These are phyloP conservation scores for Microdon myrmicae DNA, from an alignment of 2,888 invertebrate species.

Conservation along the genomic window DNA sequence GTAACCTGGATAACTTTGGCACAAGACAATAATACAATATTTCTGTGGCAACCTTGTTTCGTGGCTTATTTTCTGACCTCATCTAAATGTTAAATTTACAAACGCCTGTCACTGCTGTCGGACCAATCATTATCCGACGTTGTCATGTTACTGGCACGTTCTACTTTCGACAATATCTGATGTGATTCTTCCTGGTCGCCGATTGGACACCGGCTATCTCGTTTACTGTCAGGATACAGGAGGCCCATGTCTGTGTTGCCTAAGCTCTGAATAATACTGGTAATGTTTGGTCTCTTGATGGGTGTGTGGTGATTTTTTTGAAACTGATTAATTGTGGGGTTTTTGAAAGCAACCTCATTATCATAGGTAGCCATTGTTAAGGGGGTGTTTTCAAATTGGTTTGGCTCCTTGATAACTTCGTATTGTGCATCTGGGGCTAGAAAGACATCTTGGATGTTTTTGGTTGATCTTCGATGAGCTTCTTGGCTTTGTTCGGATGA, in stretches of 20 bases:
- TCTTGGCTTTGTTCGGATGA: slow-evolving; percentile 67
- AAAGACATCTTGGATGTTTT: slow-evolving; percentile 64
- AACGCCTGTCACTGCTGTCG: slow-evolving; percentile 60
- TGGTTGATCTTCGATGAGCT: slow-evolving; percentile 66
- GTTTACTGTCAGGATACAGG: slow-evolving; percentile 60
- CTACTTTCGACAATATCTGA: slow-evolving; percentile 27
- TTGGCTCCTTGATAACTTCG: slow-evolving; percentile 67
- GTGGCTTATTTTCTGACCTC: too few species aligned
- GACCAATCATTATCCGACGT: slow-evolving; percentile 62
- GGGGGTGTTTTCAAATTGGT: slow-evolving; percentile 53
- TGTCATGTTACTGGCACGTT: slow-evolving; percentile 26
- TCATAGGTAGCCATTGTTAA: slow-evolving; percentile 54
- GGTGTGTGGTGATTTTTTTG: slow-evolving; percentile 57
- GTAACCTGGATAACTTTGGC: background rate
- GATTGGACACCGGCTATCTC: slow-evolving; percentile 22
- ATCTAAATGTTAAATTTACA: too few species aligned
- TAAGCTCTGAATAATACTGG: slow-evolving; percentile 68
- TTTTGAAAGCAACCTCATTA: slow-evolving; percentile 53
- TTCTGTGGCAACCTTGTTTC: too few species aligned
- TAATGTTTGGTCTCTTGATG: slow-evolving; percentile 65
- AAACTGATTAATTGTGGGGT: slow-evolving; percentile 27
- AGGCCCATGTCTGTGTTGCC: slow-evolving; percentile 67
- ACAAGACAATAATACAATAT: too few species aligned
- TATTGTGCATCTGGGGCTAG: slow-evolving; percentile 74
- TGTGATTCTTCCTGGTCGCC: slow-evolving; percentile 14